A percentile compares a stretch with the other conserved stretches of the same genome.
Evolutionary conservation across 1,140 invertebrate species (phyloP).

Genomic region (Drosophila auraria): DNA sequence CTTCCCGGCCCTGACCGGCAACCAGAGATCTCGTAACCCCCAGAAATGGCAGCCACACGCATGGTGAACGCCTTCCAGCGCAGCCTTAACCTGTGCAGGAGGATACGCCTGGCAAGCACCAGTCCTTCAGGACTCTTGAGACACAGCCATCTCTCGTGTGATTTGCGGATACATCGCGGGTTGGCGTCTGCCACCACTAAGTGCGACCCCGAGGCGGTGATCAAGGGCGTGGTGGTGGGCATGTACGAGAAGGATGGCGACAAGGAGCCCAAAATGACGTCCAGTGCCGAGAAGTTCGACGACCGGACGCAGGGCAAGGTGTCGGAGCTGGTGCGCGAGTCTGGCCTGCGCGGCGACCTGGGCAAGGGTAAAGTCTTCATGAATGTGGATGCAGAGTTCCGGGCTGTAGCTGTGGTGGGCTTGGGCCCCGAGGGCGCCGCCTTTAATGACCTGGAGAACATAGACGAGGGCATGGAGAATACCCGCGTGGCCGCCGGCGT

Average conservation of each 20-base stretch:
- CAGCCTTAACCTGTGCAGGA: conserved; percentile 12
- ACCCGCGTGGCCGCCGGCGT: conserved; percentile 86
- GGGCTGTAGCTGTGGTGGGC: conserved; percentile 89
- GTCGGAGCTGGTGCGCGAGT: conserved; percentile 74
- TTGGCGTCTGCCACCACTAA: neutral
- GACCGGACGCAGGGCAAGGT: conserved; percentile 82
- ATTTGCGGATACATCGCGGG: neutral
- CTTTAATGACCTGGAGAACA: conserved; percentile 88
- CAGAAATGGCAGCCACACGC: conserved; percentile 25
- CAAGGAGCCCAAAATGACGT: conserved; percentile 71
- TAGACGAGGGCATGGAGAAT: conserved; percentile 88
- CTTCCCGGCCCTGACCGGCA: conserved; percentile 2
- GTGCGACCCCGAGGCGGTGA: conserved; percentile 22
- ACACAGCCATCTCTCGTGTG: neutral
- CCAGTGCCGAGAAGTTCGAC: conserved; percentile 84
- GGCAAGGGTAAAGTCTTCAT: conserved; percentile 87
- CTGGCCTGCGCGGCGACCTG: conserved; percentile 75
- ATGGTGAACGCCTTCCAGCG: conserved; percentile 21
- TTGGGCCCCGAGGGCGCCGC: conserved; percentile 88
- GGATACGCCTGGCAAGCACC: neutral
- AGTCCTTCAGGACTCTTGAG: neutral
- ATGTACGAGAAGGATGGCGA: conserved; percentile 81
- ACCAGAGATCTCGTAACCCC: conserved; percentile 3
- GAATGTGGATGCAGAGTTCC: conserved; percentile 88
- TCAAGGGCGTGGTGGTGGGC: conserved; percentile 85